phyloP scores from a whole-genome alignment of 1,140 invertebrate species.

The Bombus waltoni region DNA sequence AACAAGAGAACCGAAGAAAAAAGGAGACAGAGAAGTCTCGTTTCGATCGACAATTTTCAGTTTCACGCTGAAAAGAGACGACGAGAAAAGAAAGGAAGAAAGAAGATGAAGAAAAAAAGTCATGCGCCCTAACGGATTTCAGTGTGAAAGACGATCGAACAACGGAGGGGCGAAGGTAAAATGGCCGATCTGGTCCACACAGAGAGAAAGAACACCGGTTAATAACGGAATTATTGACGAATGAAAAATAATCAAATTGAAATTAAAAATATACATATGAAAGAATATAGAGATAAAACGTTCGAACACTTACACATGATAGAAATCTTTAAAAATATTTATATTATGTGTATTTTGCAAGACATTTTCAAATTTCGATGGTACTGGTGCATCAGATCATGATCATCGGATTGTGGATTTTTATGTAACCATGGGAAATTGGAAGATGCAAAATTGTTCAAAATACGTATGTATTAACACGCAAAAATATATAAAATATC shows the following conservation, averaged over 20 bases:
- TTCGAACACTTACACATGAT: no score
- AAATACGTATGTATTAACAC: no score
- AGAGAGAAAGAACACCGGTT: constrained; percentile 25
- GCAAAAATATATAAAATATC: no score
- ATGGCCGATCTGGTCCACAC: constrained; percentile 52
- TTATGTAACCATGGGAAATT: no score
- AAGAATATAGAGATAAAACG: neutral
- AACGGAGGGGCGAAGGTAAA: constrained; percentile 62
- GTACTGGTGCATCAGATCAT: no score
- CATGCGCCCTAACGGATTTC: constrained; percentile 78
- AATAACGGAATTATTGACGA: neutral
- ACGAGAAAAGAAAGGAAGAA: constrained; percentile 11
- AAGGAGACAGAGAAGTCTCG: constrained; percentile 1
- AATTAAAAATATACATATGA: neutral
- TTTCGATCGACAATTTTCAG: constrained; percentile 29
- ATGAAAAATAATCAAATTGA: neutral
- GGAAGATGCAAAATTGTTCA: no score
- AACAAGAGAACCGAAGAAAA: constrained; percentile 34
- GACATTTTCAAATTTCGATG: no score
- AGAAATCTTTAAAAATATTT: no score
- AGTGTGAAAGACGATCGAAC: constrained; percentile 67
- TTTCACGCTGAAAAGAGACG: constrained; percentile 7
- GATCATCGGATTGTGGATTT: no score
- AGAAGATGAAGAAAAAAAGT: constrained; percentile 68
- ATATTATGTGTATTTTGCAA: no score